Conservation (phyloP, 1,140 invertebrate genomes). For the Drosophila ercepeae region DNA sequence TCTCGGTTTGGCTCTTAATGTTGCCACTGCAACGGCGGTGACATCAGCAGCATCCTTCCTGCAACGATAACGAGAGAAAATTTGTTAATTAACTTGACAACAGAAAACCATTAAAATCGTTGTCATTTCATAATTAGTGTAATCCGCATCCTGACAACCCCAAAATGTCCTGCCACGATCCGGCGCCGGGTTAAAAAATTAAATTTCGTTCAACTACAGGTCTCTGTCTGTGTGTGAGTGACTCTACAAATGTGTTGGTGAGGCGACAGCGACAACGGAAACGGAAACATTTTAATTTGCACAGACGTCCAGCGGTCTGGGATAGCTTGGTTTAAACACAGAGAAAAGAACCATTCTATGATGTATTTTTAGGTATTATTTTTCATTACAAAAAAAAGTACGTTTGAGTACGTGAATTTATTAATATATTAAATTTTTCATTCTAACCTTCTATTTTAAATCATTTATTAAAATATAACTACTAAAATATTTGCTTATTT, state of each 20-base stretch:
- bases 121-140: conserved; percentile 74
- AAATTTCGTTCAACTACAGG: conserved; percentile 55
- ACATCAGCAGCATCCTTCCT: conserved; percentile 56
- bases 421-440: too few relatives aligned
- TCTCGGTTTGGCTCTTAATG: conserved; percentile 10
- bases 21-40: conserved; percentile 52
- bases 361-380: too few relatives aligned
- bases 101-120: conserved; percentile 66
- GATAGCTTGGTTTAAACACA: background rate
- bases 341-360: background rate
- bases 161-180: conserved; percentile 45
- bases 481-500: too few relatives aligned
- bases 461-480: too few relatives aligned
- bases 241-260: conserved; percentile 11
- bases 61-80: conserved; percentile 35
- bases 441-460: too few relatives aligned
- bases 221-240: conserved; percentile 18
- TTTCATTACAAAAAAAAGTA: too few relatives aligned
- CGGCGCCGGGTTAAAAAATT: conserved; percentile 63
- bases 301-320: conserved; percentile 58
- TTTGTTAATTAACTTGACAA: conserved; percentile 70
- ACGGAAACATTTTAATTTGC: conserved; percentile 79
- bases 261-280: conserved; percentile 38
- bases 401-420: too few relatives aligned
- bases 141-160: conserved; percentile 73